Evolutionary conservation across 1,140 invertebrate species (phyloP).

Genomic region (Tetranychus cinnabarinus): DNA sequence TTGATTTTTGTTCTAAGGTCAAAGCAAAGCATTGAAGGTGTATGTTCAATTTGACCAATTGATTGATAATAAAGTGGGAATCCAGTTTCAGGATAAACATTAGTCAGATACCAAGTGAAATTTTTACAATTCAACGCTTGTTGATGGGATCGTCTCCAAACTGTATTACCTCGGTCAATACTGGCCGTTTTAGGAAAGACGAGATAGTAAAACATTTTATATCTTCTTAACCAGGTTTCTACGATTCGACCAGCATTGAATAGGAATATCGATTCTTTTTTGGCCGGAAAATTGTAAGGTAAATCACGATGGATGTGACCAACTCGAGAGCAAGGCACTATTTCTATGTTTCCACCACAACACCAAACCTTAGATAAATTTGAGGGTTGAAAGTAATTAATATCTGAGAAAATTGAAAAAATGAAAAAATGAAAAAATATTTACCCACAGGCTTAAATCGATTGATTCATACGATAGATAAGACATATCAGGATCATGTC

Average conservation of each 20-base stretch:
- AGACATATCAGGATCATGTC: conserved; percentile 37
- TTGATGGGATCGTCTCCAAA: conserved; percentile 19
- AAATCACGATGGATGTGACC: conserved; percentile 43
- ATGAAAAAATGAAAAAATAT: background rate
- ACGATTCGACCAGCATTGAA: conserved; percentile 17
- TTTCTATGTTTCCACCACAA: conserved; percentile 28
- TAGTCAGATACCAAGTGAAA: conserved; percentile 89
- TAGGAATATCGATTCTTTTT: conserved; percentile 31
- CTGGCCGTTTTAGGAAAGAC: conserved; percentile 27
- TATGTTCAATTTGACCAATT: conserved; percentile 1
- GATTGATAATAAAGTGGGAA: background rate
- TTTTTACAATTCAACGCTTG: conserved; percentile 15
- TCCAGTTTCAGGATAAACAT: conserved; percentile 76
- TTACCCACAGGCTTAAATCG: conserved; percentile 34
- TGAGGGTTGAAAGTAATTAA: background rate
- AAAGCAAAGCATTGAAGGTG: background rate
- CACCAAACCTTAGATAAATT: conserved; percentile 31
- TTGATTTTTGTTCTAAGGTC: no score
- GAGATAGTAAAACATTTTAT: conserved; percentile 18
- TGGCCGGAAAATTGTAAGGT: conserved; percentile 16
- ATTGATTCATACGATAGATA: conserved; percentile 83
- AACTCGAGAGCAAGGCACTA: conserved; percentile 27
- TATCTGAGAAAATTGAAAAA: background rate
- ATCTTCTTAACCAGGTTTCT: conserved; percentile 20
- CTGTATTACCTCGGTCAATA: conserved; percentile 19